Evolutionary conservation across 2,888 invertebrate species (phyloP).

Genomic region (Hypercompe scribonia): DNA sequence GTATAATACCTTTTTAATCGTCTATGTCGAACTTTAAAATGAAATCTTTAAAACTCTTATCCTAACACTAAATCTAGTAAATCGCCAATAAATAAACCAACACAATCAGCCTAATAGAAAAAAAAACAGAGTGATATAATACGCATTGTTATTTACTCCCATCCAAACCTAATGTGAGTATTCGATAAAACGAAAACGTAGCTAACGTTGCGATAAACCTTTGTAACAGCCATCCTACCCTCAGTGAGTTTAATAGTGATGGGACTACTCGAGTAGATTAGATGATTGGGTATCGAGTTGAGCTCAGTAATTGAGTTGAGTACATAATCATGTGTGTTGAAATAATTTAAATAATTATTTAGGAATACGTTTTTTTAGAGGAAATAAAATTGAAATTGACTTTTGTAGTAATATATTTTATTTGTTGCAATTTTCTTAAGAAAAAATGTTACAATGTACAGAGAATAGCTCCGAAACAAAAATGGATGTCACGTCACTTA

Average conservation of each 20-base stretch:
- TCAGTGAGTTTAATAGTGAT: conserved; percentile 49
- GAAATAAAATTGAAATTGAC: neutral
- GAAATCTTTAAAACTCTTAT: conserved; percentile 31
- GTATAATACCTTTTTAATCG: neutral
- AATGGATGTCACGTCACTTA: too few species aligned
- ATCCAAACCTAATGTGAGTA: conserved; percentile 50
- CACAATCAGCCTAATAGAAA: conserved; percentile 53
- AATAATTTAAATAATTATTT: neutral
- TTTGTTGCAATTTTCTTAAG: too few species aligned
- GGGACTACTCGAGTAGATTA: conserved; percentile 43
- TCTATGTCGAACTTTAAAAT: conserved; percentile 2
- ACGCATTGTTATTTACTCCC: conserved; percentile 54
- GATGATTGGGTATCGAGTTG: conserved; percentile 24
- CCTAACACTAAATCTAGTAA: conserved; percentile 23
- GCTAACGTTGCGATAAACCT: conserved; percentile 67
- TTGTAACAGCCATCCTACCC: conserved; percentile 64
- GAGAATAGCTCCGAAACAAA: too few species aligned
- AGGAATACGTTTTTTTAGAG: neutral
- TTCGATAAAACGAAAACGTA: conserved; percentile 57
- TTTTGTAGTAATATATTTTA: neutral
- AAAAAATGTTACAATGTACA: too few species aligned
- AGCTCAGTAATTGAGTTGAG: conserved; percentile 30
- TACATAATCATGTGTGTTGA: conserved; percentile 10
- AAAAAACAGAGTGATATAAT: conserved; percentile 48
- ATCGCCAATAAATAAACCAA: conserved; percentile 45